Evolutionary conservation across 1,140 invertebrate genomes (phyloP), one percentile per base, ranked within the genome.

Genomic region (Dinoponera quadriceps): DNA sequence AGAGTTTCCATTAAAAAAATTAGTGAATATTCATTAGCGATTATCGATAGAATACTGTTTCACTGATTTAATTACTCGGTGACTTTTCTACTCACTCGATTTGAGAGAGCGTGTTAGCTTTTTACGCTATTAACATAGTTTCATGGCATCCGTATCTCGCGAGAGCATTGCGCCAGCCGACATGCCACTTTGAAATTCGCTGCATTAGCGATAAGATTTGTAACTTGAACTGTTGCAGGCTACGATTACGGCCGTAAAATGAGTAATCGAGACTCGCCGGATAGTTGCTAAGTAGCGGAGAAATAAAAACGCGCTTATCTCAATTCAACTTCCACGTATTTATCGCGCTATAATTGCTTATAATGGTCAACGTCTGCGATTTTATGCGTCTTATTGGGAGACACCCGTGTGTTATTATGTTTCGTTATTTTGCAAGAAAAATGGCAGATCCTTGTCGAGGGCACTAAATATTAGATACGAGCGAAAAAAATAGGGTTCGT

Each of bases 271-370:
- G 25, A 7, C 44, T 51, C 51, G 13, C 22, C 14, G 62, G 62
- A 78, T 68, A 68, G 63, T 69, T 78, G 65, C 65, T 71, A 71
- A 80, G 75, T 57, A 80, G 14, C 38, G 11, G 9, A 69, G 33
- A 48, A 13, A 59, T n/a, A 80, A 69, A 80, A 80, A 80, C 69
- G 38, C 14, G 4, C 33, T 80, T 80, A 80, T 80, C 65, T 80
- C 44, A 57, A 71, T 80, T 69, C 75, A 22, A 29, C 33, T 48
- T 44, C 22, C 33, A 57, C 51, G 22, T 59, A 9, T 14, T 80
- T 80, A 80, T 80, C 75, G 51, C 14, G 29, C 51, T 44, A 22
- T 80, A 80, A 80, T 80, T 71, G 65, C 22, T 49, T n/a, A 7
- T 69, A 69, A 22, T 69, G 13, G 29, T 54, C 63, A 18, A 5